phyloP scores from a whole-genome alignment of 2,888 invertebrate genomes.

The Scaptomyza cyrtandrae region DNA sequence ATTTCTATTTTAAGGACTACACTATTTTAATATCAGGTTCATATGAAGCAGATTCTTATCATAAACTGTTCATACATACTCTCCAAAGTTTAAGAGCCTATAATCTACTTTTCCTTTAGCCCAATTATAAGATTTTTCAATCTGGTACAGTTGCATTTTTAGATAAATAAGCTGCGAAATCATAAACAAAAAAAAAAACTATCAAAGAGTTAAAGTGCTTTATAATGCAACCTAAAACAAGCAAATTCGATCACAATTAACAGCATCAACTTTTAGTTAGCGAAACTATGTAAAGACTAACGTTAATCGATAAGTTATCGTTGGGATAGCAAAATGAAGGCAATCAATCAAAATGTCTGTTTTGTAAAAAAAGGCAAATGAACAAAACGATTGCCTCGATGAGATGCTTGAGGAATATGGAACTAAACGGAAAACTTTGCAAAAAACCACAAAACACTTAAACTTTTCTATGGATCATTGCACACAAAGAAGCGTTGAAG shows the following conservation, averaged over 20 bases:
- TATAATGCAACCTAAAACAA: constrained; percentile 22
- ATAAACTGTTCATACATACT: no score
- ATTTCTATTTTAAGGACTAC: no score
- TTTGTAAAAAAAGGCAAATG: constrained; percentile 29
- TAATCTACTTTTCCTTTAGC: no score
- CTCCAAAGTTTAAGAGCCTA: no score
- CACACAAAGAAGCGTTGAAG: constrained; percentile 76
- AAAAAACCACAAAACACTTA: constrained; percentile 69
- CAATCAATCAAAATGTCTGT: constrained; percentile 69
- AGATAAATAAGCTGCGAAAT: no score
- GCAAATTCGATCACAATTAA: constrained; percentile 49
- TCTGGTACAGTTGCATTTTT: no score
- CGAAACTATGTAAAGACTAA: constrained; percentile 1
- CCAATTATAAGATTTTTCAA: no score
- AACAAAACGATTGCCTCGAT: constrained; percentile 31
- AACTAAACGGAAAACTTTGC: constrained; percentile 15
- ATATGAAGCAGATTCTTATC: no score
- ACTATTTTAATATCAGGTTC: no score
- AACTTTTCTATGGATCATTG: constrained; percentile 76
- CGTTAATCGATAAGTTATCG: constrained; percentile 72
- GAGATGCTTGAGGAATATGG: constrained; percentile 17
- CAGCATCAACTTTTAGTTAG: constrained; percentile 2
- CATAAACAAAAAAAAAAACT: background rate
- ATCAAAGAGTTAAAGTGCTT: constrained; percentile 2
- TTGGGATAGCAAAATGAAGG: constrained; percentile 39